Conservation (phyloP, 2,113 vertebrate genomes). For the Gavia stellata region DNA sequence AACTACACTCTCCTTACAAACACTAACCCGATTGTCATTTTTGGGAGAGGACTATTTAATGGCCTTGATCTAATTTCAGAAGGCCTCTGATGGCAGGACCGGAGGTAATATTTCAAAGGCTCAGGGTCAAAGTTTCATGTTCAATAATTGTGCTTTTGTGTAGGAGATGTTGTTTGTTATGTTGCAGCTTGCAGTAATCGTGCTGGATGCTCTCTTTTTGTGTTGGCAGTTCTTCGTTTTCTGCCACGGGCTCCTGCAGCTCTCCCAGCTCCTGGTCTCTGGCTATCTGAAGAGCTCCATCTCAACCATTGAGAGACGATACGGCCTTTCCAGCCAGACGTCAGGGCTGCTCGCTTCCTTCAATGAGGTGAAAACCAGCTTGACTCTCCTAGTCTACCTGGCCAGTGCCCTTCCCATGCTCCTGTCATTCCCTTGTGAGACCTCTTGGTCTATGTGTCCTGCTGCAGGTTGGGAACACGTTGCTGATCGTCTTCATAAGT, state of each 20-base stretch:
- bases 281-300: conserved; percentile 94
- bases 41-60: neutral
- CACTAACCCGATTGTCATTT: neutral
- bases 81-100: neutral
- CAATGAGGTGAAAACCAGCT: conserved; percentile 81
- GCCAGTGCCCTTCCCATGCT: fast-evolving
- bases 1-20: neutral
- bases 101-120: neutral
- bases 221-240: conserved; percentile 84
- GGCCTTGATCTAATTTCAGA: neutral
- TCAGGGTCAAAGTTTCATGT: neutral
- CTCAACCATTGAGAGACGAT: conserved; percentile 90
- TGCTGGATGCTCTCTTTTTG: neutral
- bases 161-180: neutral
- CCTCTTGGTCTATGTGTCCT: neutral
- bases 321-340: conserved; percentile 89
- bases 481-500: conserved; percentile 91
- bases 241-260: conserved; percentile 89
- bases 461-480: conserved; percentile 87
- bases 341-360: conserved; percentile 87
- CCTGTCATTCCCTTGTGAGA: fast-evolving
- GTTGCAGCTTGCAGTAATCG: neutral
- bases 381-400: neutral
- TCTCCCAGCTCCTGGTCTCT: conserved; percentile 87
- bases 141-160: fast-evolving